These are phyloP conservation scores for Xenentodon cancila DNA, from an alignment of 2,797 vertebrate species.

Conservation along the genomic window DNA sequence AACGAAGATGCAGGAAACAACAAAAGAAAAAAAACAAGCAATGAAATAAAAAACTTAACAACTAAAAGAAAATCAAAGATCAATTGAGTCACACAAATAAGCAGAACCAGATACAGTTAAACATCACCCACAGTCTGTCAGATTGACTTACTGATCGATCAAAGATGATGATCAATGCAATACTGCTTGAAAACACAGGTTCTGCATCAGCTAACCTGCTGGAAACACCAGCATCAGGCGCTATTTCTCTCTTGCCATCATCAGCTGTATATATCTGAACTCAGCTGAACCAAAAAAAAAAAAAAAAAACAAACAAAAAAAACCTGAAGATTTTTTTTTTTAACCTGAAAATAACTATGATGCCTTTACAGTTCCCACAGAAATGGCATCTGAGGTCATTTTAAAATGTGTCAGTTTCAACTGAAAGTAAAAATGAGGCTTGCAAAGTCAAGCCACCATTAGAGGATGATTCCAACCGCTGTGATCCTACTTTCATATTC, in stretches of 20 bases:
- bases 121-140: not conserved
- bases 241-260: not conserved
- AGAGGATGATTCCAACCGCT: conserved; percentile 17
- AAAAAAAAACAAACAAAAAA: no score
- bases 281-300: not conserved
- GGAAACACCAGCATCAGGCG: conserved; percentile 1
- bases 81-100: conserved; percentile 5
- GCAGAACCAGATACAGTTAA: conserved; percentile 2
- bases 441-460: conserved; percentile 12
- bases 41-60: not conserved
- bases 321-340: no score
- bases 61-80: not conserved
- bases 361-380: not conserved
- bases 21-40: not conserved
- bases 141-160: conserved; percentile 17
- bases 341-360: no score
- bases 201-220: conserved; percentile 6
- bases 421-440: not conserved
- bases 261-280: conserved; percentile 7
- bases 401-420: conserved; percentile 6
- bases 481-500: conserved; percentile 28
- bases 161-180: conserved; percentile 11
- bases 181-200: conserved; percentile 5
- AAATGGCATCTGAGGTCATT: conserved; percentile 3
- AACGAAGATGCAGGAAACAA: not conserved